A percentile compares a stretch with the other conserved stretches of the same genome.
Conservation (phyloP, 2,888 invertebrate genomes). For the Pterobdella sp. region DNA sequence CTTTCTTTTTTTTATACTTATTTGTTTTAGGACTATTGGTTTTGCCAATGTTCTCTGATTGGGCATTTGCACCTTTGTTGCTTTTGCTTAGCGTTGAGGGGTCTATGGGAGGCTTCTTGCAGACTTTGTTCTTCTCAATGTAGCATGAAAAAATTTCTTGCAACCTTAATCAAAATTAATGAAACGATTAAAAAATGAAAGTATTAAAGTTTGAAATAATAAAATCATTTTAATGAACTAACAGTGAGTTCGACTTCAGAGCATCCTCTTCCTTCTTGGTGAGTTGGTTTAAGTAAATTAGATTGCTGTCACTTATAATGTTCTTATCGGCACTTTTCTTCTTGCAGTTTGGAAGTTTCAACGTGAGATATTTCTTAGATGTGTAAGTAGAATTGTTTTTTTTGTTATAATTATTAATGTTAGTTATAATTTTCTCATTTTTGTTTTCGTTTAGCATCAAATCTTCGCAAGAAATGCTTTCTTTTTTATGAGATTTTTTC, state of each 20-base stretch:
- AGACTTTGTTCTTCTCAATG: conserved; percentile 14
- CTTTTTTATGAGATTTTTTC: not conserved
- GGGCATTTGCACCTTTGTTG: not conserved
- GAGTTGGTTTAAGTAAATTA: not conserved
- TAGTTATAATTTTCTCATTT: not conserved
- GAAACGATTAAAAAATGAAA: not conserved
- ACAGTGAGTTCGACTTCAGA: conserved; percentile 22
- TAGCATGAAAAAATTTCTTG: conserved; percentile 25
- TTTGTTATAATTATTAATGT: conserved; percentile 9
- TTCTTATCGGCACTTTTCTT: not conserved
- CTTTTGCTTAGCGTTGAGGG: not conserved
- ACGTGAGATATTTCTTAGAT: not conserved
- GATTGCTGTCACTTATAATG: not conserved
- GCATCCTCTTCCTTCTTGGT: conserved; percentile 23
- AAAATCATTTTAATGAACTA: not conserved
- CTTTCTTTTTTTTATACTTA: conserved; percentile 39
- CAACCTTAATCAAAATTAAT: not conserved
- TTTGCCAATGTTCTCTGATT: not conserved
- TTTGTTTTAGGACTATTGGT: not conserved
- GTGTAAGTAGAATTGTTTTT: not conserved
- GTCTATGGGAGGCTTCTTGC: not conserved
- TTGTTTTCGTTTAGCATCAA: not conserved
- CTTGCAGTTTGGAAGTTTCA: not conserved
- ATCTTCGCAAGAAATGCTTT: not conserved
- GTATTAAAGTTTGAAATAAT: not conserved